Evolutionary conservation across 2,113 vertebrate species (phyloP).

Genomic region (Cavia aperea): DNA sequence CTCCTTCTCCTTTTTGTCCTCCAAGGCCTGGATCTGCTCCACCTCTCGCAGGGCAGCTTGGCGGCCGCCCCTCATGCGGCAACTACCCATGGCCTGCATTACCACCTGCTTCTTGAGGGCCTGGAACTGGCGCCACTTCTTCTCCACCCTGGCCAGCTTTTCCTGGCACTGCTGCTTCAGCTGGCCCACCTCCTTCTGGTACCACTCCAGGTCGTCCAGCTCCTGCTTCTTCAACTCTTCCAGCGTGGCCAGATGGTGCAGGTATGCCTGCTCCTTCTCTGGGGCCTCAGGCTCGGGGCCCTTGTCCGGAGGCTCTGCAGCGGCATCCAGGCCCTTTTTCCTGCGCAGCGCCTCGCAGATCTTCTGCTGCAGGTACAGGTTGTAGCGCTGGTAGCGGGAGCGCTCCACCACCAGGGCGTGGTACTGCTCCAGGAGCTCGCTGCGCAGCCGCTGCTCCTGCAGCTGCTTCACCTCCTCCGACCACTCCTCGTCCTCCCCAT

Average conservation of each 20-base stretch:
- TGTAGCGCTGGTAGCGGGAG: constrained; percentile 64
- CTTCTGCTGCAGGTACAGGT: constrained; percentile 73
- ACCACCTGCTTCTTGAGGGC: constrained; percentile 73
- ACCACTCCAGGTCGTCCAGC: constrained; percentile 1
- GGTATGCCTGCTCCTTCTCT: constrained; percentile 73
- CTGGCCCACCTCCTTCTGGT: constrained; percentile 62
- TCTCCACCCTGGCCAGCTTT: constrained; percentile 68
- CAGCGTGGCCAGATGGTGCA: constrained; percentile 67
- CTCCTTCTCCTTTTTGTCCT: constrained; percentile 73
- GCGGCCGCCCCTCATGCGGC: constrained; percentile 56
- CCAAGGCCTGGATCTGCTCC: constrained; percentile 70
- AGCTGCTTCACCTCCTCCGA: background rate
- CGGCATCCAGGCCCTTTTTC: constrained; percentile 55
- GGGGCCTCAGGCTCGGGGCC: constrained; percentile 45
- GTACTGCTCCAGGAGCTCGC: constrained; percentile 64
- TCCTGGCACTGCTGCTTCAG: constrained; percentile 63
- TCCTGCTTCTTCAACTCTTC: constrained; percentile 70
- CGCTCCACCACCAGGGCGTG: constrained; percentile 70
- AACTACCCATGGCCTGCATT: constrained; percentile 67
- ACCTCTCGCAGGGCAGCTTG: constrained; percentile 65
- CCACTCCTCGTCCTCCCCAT: background rate
- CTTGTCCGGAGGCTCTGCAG: background rate
- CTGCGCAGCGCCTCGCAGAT: constrained; percentile 72
- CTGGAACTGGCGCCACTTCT: constrained; percentile 74
- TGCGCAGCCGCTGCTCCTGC: constrained; percentile 53